Evolutionary conservation across 2,797 vertebrate genomes (phyloP).

Genomic region (Gymnocypris eckloni): DNA sequence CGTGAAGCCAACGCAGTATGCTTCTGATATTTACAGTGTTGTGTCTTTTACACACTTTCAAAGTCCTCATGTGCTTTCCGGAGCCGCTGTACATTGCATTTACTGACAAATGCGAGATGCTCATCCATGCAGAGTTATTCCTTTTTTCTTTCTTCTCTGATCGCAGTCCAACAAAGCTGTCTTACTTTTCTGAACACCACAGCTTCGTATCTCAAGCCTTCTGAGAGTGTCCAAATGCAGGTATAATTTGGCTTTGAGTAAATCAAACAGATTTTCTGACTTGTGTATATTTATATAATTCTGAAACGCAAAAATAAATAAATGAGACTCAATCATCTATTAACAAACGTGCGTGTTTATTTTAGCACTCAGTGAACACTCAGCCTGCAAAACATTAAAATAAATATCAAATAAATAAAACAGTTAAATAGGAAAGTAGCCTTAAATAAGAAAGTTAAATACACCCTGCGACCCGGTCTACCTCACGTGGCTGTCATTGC

Average conservation of each 20-base stretch:
- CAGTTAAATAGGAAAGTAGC: no score
- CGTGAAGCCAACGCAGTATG: background rate
- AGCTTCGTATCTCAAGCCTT: background rate
- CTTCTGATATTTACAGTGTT: background rate
- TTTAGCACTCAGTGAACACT: no score
- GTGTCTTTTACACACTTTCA: background rate
- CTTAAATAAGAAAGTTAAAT: no score
- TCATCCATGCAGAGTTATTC: background rate
- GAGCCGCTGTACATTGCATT: background rate
- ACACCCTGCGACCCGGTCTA: no score
- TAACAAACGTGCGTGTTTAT: no score
- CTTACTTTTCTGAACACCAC: background rate
- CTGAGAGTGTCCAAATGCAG: background rate
- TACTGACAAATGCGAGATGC: background rate
- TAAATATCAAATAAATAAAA: no score
- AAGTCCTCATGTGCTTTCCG: background rate
- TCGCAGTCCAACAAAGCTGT: background rate
- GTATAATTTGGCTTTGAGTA: background rate
- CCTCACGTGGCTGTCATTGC: no score
- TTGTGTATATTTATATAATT: no score
- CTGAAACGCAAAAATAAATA: no score
- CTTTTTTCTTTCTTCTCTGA: background rate
- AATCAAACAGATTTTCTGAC: no score
- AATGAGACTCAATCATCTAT: no score
- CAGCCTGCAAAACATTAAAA: no score